Evolutionary conservation across 1,140 invertebrate genomes (phyloP).

Genomic region (Drosophila guanche): DNA sequence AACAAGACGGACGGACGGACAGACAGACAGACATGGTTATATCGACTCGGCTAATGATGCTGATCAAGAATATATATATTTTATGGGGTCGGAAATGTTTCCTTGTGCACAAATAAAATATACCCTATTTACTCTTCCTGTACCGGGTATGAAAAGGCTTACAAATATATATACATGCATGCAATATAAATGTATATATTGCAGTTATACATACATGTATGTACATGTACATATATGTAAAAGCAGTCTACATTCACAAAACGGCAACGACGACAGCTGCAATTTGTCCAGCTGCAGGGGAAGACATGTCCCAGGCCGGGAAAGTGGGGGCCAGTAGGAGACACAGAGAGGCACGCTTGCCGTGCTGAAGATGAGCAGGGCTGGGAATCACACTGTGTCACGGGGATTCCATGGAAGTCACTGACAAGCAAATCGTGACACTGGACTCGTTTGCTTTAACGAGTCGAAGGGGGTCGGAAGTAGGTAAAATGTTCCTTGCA

Average conservation of each 20-base stretch:
- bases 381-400: constrained; percentile 10
- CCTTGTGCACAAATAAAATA: too few species aligned
- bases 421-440: background rate
- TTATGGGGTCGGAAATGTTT: too few species aligned
- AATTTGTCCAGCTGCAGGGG: constrained; percentile 76
- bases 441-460: background rate
- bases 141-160: too few species aligned
- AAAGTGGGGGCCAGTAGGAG: constrained; percentile 15
- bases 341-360: constrained; percentile 53
- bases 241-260: constrained; percentile 50
- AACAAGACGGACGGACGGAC: too few species aligned
- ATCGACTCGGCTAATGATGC: too few species aligned
- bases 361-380: constrained; percentile 23
- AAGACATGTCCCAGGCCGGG: constrained; percentile 33
- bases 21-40: too few species aligned
- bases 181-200: constrained; percentile 5
- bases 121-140: too few species aligned
- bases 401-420: constrained; percentile 20
- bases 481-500: too few species aligned
- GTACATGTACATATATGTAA: constrained; percentile 29
- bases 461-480: too few species aligned
- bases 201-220: constrained; percentile 11
- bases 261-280: constrained; percentile 72
- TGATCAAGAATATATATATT: too few species aligned
- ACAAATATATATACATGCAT: background rate